Percentiles rank a stretch among this genome's conserved stretches.
Conservation (phyloP, 2,888 invertebrate genomes). For the Caenorhabditis zanzibari region DNA sequence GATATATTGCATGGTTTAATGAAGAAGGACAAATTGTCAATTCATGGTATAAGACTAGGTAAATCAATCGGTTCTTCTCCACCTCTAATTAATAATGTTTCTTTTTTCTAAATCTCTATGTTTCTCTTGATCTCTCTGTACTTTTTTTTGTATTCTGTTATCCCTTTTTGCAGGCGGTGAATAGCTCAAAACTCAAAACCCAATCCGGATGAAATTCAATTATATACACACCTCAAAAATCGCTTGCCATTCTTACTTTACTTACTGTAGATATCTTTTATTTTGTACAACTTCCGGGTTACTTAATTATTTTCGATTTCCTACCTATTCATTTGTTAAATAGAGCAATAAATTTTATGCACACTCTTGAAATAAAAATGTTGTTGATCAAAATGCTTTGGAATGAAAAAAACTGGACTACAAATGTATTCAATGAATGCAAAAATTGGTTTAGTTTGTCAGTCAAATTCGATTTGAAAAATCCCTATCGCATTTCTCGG, state of each 20-base stretch:
- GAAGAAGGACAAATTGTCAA: constrained; percentile 76
- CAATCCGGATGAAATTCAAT: constrained; percentile 24
- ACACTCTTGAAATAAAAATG: constrained; percentile 2
- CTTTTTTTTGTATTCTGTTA: constrained; percentile 10
- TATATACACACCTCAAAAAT: constrained; percentile 26
- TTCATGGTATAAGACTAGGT: constrained; percentile 82
- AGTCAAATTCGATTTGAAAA: background rate
- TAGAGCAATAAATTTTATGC: constrained; percentile 1
- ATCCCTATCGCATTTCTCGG: background rate
- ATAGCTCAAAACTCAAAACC: constrained; percentile 24
- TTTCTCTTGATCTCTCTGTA: constrained; percentile 30
- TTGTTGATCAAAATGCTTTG: background rate
- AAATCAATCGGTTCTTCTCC: constrained; percentile 28
- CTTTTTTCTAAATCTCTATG: constrained; percentile 23
- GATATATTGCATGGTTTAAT: constrained; percentile 81
- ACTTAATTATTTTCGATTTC: background rate
- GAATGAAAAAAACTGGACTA: constrained; percentile 2
- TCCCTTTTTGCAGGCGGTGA: constrained; percentile 57
- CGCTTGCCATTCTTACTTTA: constrained; percentile 35
- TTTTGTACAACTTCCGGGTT: constrained; percentile 36
- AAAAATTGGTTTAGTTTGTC: background rate
- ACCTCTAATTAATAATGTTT: constrained; percentile 18
- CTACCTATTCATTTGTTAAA: constrained; percentile 11
- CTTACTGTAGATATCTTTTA: background rate
- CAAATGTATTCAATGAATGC: too few species aligned